These are phyloP conservation scores for Andrena bucephala DNA, from an alignment of 2,888 invertebrate genomes.

Conservation along the genomic window DNA sequence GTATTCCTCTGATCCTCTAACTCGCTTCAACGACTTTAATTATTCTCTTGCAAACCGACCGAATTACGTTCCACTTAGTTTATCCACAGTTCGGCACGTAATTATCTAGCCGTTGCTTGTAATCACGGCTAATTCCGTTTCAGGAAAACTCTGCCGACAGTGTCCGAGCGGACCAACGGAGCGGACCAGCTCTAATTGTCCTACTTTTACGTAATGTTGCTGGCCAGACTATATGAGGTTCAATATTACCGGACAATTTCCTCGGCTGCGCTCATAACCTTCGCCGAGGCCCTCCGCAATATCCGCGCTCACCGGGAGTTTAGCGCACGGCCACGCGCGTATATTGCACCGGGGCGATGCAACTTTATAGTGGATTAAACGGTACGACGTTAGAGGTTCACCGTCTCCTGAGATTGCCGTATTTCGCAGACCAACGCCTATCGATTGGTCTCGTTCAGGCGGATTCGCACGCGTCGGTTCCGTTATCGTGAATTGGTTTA, in stretches of 20 bases:
- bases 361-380: conserved; percentile 29
- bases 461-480: no score
- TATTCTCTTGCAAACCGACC: background rate
- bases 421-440: background rate
- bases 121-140: conserved; percentile 22
- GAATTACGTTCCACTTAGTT: background rate
- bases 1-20: background rate
- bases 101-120: background rate
- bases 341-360: conserved; percentile 8
- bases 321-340: conserved; percentile 53
- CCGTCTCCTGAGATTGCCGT: background rate
- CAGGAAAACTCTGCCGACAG: conserved; percentile 1
- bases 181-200: conserved; percentile 30
- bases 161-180: conserved; percentile 13
- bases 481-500: no score
- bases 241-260: conserved; percentile 67
- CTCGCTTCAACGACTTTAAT: background rate
- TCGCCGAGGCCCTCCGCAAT: conserved; percentile 54
- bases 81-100: background rate
- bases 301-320: conserved; percentile 61
- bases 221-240: conserved; percentile 8
- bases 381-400: conserved; percentile 32
- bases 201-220: conserved; percentile 22
- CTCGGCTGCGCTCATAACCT: conserved; percentile 43
- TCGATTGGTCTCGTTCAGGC: no score